Percentiles rank a stretch among this genome's conserved stretches.
Conservation (phyloP, 2,888 invertebrate genomes). For the Luperina testacea region DNA sequence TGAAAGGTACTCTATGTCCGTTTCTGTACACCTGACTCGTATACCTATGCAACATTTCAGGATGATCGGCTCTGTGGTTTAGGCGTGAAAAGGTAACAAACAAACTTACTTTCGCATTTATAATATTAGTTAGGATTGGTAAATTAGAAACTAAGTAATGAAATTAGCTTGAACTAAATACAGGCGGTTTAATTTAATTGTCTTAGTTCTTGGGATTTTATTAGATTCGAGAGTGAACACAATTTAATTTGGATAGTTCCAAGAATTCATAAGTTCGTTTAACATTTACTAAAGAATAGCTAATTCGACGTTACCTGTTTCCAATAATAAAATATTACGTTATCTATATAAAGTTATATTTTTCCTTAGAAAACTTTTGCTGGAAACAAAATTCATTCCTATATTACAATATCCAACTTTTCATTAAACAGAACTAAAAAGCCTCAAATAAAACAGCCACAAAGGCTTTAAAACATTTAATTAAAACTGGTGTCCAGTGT, state of each 20-base stretch:
- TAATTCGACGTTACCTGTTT: not conserved
- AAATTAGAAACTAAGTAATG: slow-evolving; percentile 16
- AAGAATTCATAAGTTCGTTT: not conserved
- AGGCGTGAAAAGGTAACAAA: no score
- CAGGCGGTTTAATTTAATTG: slow-evolving; percentile 16
- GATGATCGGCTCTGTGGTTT: no score
- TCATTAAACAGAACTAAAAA: slow-evolving; percentile 37
- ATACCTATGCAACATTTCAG: no score
- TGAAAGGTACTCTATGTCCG: no score
- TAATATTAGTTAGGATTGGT: not conserved
- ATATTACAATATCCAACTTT: slow-evolving; percentile 18
- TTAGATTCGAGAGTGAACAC: slow-evolving; percentile 11
- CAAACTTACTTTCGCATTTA: no score
- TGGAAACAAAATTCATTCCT: slow-evolving; percentile 22
- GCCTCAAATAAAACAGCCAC: slow-evolving; percentile 31
- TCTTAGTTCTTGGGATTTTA: not conserved
- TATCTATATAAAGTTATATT: not conserved
- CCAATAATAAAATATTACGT: not conserved
- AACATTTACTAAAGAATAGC: not conserved
- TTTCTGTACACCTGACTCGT: no score
- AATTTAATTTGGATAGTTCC: slow-evolving; percentile 2
- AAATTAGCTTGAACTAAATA: slow-evolving; percentile 10
- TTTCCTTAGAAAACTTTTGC: not conserved
- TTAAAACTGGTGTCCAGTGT: slow-evolving; percentile 58
- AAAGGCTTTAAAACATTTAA: slow-evolving; percentile 63